A percentile compares a stretch with the other conserved stretches of the same genome.
These are phyloP conservation scores for Pangasius larnaudii DNA, from an alignment of 2,797 vertebrate species.

Conservation along the genomic window DNA sequence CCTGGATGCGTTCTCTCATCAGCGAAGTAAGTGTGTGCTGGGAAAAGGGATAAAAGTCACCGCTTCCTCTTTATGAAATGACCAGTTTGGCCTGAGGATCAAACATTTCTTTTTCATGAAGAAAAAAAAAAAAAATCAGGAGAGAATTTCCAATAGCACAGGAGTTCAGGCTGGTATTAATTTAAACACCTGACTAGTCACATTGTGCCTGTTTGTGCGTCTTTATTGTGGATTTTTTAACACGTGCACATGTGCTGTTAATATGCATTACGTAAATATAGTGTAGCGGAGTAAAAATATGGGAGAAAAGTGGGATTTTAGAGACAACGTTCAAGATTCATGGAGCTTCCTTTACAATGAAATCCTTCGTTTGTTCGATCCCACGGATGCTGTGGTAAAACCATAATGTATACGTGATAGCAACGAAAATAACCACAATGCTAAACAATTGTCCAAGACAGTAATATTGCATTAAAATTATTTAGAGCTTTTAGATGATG, in stretches of 20 bases:
- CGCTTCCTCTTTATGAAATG: constrained; percentile 74
- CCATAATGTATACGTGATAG: neutral
- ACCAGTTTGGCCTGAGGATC: constrained; percentile 77
- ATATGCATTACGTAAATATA: neutral
- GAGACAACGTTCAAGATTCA: neutral
- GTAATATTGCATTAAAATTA: neutral
- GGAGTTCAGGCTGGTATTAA: neutral
- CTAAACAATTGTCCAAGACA: neutral
- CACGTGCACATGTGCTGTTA: neutral
- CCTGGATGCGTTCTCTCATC: constrained; percentile 73
- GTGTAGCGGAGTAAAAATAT: neutral
- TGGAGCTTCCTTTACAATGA: neutral
- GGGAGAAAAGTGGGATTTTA: neutral
- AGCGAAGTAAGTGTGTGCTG: constrained; percentile 59
- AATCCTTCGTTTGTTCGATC: neutral
- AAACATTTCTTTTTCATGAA: constrained; percentile 49
- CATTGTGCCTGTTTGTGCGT: neutral
- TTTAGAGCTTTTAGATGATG: neutral
- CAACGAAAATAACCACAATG: neutral
- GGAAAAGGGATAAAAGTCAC: constrained; percentile 76
- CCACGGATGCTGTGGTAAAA: neutral
- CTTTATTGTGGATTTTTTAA: neutral
- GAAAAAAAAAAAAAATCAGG: neutral
- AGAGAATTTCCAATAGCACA: neutral
- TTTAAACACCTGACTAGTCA: neutral